Evolutionary conservation across 1,140 invertebrate species (phyloP), one percentile per base, ranked within the genome.

Genomic region (Ceratoteleas bidentatus): DNA sequence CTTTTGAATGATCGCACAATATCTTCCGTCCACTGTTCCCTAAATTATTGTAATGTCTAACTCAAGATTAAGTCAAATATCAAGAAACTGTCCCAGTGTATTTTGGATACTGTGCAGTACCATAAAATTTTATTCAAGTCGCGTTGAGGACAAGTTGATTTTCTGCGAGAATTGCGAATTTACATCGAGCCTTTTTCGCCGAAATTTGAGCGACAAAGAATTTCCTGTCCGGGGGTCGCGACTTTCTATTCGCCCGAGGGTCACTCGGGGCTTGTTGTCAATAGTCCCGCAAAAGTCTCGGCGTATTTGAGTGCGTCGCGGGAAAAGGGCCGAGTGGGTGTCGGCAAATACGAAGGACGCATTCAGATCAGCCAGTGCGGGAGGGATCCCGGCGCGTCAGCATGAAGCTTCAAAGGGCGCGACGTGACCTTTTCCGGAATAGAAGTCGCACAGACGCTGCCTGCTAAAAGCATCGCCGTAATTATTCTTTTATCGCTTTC

Each of bases 321-420:
- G 62, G 78, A 75, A 75, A 81, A 78, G 65, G 66, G 58, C 40
- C 45, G 52, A 16, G 62, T 45, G 57, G 72, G 50, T 66, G 76
- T 84, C 77, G 81, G 84, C 80, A 84, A 87, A 88, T 88, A 90
- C 89, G 88, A 82, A 84, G 85, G 85, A 87, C 85, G 88, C 86
- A 90, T 90, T 90, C 87, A 90, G 89, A 90, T 90, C 85, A 87
- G 85, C 66, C 66, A 76, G 61, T 47, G 47, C 47, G 50, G 57
- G 64, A 80, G 66, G 66, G 84, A 78, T 80, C 78, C 61, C 61
- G 77, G 77, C 84, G 85, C 84, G 87, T 90, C 87, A 89, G 87
- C 87, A 85, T 65, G 78, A 85, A 86, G 88, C 86, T 87, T 90
- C 89, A 90, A 88, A 89, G 86, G 79, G 72, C 81, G 72, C 68